phyloP scores from a whole-genome alignment of 2,797 vertebrate genomes.

The Gambusia yucatana region DNA sequence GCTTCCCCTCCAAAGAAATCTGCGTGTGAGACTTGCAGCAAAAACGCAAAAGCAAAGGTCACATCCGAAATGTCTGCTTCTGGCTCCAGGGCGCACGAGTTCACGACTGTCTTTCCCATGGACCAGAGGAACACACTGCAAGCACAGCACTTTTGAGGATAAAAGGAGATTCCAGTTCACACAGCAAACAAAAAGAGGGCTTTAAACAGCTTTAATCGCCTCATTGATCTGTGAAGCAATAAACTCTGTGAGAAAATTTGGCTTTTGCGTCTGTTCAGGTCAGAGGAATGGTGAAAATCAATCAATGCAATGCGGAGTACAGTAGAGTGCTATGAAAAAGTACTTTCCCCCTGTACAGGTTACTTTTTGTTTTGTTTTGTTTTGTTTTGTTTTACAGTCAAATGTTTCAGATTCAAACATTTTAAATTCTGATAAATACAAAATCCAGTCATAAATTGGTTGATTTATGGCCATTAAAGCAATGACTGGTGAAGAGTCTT shows the following conservation, averaged over 20 bases:
- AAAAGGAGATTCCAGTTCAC: slow-evolving; percentile 51
- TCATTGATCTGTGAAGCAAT: slow-evolving; percentile 69
- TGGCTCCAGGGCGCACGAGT: slow-evolving; percentile 26
- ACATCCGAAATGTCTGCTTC: slow-evolving; percentile 26
- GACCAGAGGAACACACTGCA: slow-evolving; percentile 30
- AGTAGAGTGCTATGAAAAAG: neutral
- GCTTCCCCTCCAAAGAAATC: too few species aligned
- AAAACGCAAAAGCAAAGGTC: slow-evolving; percentile 13
- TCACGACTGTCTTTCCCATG: slow-evolving; percentile 19
- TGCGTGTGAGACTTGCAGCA: slow-evolving; percentile 23
- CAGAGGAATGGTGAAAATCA: slow-evolving; percentile 34
- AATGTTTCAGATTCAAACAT: neutral
- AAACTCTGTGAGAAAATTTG: slow-evolving; percentile 51
- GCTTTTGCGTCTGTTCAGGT: slow-evolving; percentile 33
- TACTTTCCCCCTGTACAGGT: neutral
- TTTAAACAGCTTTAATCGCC: slow-evolving; percentile 63
- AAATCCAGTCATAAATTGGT: neutral
- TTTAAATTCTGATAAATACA: neutral
- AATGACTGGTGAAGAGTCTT: neutral
- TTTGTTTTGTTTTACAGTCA: neutral
- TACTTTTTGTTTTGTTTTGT: neutral
- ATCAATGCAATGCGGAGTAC: slow-evolving; percentile 20
- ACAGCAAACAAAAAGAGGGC: slow-evolving; percentile 44
- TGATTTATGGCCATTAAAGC: neutral
- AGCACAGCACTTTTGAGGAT: slow-evolving; percentile 36